These are phyloP conservation scores for Hymenochirus boettgeri DNA, from an alignment of 2,113 vertebrate genomes.

Conservation along the genomic window DNA sequence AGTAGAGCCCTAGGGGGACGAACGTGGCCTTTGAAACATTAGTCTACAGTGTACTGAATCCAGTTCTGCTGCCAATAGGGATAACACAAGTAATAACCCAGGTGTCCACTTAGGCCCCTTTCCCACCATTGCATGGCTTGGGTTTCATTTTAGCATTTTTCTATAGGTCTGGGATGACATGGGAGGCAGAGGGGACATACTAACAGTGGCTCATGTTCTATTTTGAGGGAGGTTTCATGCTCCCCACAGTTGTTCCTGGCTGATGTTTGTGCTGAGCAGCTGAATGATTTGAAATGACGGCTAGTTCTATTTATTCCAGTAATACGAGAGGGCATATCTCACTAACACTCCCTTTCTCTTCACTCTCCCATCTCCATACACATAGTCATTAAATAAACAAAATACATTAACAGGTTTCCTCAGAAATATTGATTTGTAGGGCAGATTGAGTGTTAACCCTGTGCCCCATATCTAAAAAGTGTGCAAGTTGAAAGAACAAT, in stretches of 20 bases:
- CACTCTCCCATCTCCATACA: slow-evolving; percentile 7
- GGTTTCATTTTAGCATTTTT: slow-evolving; percentile 15
- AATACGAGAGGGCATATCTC: slow-evolving; percentile 28
- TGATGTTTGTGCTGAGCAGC: slow-evolving; percentile 40
- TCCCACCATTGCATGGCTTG: slow-evolving; percentile 14
- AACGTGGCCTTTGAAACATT: neutral
- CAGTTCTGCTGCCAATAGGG: neutral
- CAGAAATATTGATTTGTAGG: too few relatives aligned
- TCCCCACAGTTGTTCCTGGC: slow-evolving; percentile 27
- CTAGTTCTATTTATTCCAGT: slow-evolving; percentile 35
- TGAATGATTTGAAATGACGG: slow-evolving; percentile 41
- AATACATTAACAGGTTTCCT: too few relatives aligned
- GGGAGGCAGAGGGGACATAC: slow-evolving; percentile 25
- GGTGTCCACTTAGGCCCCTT: neutral
- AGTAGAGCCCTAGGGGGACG: neutral
- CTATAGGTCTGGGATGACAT: slow-evolving; percentile 17
- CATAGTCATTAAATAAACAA: slow-evolving; percentile 2
- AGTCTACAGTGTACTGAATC: neutral
- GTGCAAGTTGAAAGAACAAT: too few relatives aligned
- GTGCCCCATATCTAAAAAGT: too few relatives aligned
- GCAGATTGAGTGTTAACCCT: too few relatives aligned
- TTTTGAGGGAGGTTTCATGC: slow-evolving; percentile 26
- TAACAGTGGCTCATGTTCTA: slow-evolving; percentile 37
- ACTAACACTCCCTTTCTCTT: slow-evolving; percentile 18
- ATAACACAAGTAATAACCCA: neutral